Base-by-base conservation (phyloP, 2,888 invertebrate species). In the Lamellibrachia satsuma region DNA sequence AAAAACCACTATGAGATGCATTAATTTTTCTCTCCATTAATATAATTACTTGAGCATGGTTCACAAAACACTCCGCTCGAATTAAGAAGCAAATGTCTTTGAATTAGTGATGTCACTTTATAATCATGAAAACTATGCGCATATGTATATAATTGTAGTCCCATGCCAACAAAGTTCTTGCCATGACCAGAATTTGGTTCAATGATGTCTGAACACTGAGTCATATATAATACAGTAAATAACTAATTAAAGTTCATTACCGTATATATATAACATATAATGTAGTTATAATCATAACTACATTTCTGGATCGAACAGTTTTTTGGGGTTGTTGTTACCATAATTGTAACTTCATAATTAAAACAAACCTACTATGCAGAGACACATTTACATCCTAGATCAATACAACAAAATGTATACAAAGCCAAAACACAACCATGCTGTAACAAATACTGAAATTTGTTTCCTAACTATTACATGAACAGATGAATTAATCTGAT, bases 361-460 rank as follows among this genome's bases (percentile, higher is more conserved):
- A 52, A 91, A 9, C 51, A 91, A 91, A 52, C 4, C 6, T 90
- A 9, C 15, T 15, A 15, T 39, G 39, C 39, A 7, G 7, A 90
- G 27, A 90, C 7, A 90, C 90, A 51, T 39, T 90, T 9, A 3
- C 51, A 90, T 4, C 15, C 8, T 90, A 39, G 90, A 90, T 90
- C 90, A 51, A 51, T 91, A 51, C 52, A n/a, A 27, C 39, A 3
- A 52, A 91, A 55, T 91, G 51, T 1, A 8, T 39, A 2, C 52
- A 52, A 91, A 91, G 51, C 8, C 52, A 52, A 52, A 52, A 90
- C 8, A 93, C 52, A 1, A 92, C 57, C 4, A 60, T 60, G 60
- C 60, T 60, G 52, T 92, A 92, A 60, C 52, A 92, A 11, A 90
- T 8, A 27, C 8, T 92, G 11, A 90, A 90, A 92, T 9, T 92